Base-by-base conservation (phyloP, 2,888 invertebrate genomes). In the Lysandra bellargus region DNA sequence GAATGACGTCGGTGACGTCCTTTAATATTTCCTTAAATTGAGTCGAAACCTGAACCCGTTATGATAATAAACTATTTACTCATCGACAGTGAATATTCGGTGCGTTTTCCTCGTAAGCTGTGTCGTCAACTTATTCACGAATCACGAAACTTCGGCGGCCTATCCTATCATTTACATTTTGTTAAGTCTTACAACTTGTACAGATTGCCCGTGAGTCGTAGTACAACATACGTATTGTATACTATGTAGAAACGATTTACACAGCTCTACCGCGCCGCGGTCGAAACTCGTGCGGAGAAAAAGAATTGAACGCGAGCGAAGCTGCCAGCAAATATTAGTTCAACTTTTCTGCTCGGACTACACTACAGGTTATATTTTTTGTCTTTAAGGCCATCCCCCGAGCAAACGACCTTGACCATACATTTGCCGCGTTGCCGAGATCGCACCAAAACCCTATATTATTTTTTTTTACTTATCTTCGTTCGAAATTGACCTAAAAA, bases 241-340 rank as follows among this genome's bases (percentile, higher is more conserved):
- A 23, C 23, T 23, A 53, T 14, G 53, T 53, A 53, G 53, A 53
- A 4, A 17, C 17, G 4, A 57, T 14, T 17, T 17, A 57, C 57
- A 57, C 57, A 4, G 57, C 57, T 17, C 61, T 23, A 2, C 61
- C 23, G 23, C 30, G 30, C 30, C 64, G 30, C 61, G 30, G 23
- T 9, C 64, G 64, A 61, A n/a, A 7, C 1, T 69, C 30, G 9
- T 33, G 30, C 69, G 33, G 69, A 33, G 69, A 69, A 69, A 69
- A 69, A 69, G 69, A 69, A 33, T 69, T 69, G 33, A 69, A 69
- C 69, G 69, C 33, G 69, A 69, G 69, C 69, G 69, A 69, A 69
- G 37, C 33, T 69, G 37, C 33, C 5, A 33, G 69, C 33, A 69
- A 12, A 14, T 33, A 14, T 37, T 14, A 69, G 17, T 33, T 4